Evolutionary conservation across 2,888 invertebrate species (phyloP).

Genomic region (Amiota minor): DNA sequence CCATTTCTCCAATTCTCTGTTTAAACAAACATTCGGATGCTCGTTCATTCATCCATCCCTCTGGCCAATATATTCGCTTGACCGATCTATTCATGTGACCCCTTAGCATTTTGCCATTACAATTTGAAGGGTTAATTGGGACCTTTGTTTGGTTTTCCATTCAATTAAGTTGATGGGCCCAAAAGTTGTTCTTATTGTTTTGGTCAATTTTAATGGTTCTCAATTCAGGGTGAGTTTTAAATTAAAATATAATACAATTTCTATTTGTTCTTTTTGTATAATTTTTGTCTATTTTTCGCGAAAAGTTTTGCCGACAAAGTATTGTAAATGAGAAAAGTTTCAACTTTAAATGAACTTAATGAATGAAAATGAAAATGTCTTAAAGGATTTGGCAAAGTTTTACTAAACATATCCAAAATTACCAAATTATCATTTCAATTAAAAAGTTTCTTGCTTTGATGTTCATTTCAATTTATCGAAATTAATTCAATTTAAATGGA

Average conservation of each 20-base stretch:
- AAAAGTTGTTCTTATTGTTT: too few species aligned
- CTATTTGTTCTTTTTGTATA: background rate
- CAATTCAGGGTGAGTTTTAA: background rate
- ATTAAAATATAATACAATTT: background rate
- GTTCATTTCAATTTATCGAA: too few species aligned
- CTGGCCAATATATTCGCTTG: background rate
- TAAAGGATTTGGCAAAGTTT: too few species aligned
- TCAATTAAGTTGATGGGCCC: conserved; percentile 54
- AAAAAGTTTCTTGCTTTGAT: too few species aligned
- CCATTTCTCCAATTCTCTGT: conserved; percentile 25
- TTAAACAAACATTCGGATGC: conserved; percentile 32
- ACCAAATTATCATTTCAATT: too few species aligned
- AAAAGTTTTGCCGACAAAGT: background rate
- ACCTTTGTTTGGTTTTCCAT: conserved; percentile 57
- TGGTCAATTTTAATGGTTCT: too few species aligned
- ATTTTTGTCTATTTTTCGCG: background rate
- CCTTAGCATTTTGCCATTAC: conserved; percentile 1
- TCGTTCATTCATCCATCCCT: background rate
- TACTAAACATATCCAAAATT: too few species aligned
- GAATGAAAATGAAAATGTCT: too few species aligned
- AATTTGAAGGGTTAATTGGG: conserved; percentile 56
- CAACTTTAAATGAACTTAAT: too few species aligned
- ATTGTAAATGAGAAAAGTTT: background rate
- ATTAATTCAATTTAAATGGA: too few species aligned
- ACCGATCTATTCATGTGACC: background rate